Percentiles rank a stretch among this genome's conserved stretches.
Conservation (phyloP, 2,113 vertebrate genomes). For the Notiomystis cincta region DNA sequence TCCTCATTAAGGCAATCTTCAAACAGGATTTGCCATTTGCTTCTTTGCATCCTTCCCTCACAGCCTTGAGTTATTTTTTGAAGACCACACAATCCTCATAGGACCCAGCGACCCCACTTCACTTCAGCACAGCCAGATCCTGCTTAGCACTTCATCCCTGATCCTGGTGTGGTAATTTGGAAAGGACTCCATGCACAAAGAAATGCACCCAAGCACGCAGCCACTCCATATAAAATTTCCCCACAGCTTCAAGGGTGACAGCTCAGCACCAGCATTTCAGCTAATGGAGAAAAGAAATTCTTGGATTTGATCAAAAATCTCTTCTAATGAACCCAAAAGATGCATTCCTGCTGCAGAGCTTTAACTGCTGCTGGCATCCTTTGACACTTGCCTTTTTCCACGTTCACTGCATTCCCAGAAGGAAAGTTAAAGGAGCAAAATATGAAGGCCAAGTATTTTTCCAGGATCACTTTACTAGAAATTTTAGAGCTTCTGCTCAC, state of each 20-base stretch:
- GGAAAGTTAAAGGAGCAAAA: constrained; percentile 2
- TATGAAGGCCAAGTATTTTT: constrained; percentile 17
- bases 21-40: not conserved
- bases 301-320: constrained; percentile 10
- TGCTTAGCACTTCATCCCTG: constrained; percentile 31
- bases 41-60: not conserved
- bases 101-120: not conserved
- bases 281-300: not conserved
- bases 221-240: not conserved
- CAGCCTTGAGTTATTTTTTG: not conserved
- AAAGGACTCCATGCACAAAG: not conserved
- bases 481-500: not conserved
- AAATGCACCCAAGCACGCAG: not conserved
- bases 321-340: constrained; percentile 6
- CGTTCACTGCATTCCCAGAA: not conserved
- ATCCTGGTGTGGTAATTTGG: not conserved
- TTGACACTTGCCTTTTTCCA: not conserved
- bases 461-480: constrained; percentile 13
- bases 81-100: not conserved
- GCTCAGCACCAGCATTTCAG: not conserved
- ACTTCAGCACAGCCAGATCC: not conserved
- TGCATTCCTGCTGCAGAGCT: constrained; percentile 12
- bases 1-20: not conserved
- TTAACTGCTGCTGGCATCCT: constrained; percentile 29
- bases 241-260: not conserved